phyloP scores from a whole-genome alignment of 2,888 invertebrate genomes.

The Drosophila dives region DNA sequence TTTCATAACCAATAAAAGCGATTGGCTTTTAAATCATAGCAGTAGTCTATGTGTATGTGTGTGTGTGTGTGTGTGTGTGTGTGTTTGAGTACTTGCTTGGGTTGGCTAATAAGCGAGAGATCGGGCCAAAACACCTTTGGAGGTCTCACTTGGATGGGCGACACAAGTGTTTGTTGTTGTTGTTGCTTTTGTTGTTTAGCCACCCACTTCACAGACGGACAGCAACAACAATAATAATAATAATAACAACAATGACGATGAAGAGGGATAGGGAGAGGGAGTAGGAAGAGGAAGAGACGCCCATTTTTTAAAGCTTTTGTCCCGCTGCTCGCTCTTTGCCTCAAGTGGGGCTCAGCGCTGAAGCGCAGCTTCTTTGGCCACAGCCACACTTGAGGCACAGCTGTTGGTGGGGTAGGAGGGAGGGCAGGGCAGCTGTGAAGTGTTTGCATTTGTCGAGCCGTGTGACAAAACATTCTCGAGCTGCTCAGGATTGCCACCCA shows the following conservation, averaged over 20 bases:
- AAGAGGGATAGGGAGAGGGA: slow-evolving; percentile 49
- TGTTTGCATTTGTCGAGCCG: slow-evolving; percentile 64
- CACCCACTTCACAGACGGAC: slow-evolving; percentile 55
- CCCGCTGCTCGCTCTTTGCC: slow-evolving; percentile 19
- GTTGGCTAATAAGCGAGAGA: slow-evolving; percentile 68
- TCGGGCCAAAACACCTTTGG: slow-evolving; percentile 60
- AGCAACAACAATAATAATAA: slow-evolving; percentile 40
- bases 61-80: slow-evolving; percentile 6
- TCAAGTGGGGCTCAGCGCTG: slow-evolving; percentile 60
- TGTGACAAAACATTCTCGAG: slow-evolving; percentile 55
- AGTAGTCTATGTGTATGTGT: neutral
- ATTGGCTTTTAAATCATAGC: slow-evolving; percentile 24
- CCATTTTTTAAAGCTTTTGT: slow-evolving; percentile 71
- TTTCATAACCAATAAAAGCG: slow-evolving; percentile 54
- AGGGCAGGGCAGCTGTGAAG: slow-evolving; percentile 31
- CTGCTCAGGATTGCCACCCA: slow-evolving; percentile 65
- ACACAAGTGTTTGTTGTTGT: slow-evolving; percentile 65
- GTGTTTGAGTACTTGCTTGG: slow-evolving; percentile 21
- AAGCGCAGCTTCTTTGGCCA: slow-evolving; percentile 67
- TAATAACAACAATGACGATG: slow-evolving; percentile 36
- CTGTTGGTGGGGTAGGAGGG: neutral
- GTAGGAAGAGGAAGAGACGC: slow-evolving; percentile 49
- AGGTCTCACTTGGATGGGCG: slow-evolving; percentile 55
- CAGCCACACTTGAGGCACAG: slow-evolving; percentile 43
- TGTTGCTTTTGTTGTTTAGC: slow-evolving; percentile 60